Base-by-base conservation (phyloP, 1,140 invertebrate genomes). In the Copidosoma floridanum region DNA sequence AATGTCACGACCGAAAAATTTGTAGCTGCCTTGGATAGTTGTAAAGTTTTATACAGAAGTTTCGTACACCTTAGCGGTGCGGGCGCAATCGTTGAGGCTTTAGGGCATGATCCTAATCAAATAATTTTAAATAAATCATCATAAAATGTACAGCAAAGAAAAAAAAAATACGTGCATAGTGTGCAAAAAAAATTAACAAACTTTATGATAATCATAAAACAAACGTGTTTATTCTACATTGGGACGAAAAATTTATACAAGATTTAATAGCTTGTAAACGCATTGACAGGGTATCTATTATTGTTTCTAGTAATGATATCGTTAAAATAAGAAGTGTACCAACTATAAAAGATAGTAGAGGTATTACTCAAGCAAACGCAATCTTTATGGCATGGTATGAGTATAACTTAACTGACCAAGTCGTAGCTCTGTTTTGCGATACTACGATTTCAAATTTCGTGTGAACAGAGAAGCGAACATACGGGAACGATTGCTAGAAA, bases 341-440 rank as follows among this genome's bases (percentile, higher is more conserved):
- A 41, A 41, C 57, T 59, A 51, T 69, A 26, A 29, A 60, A 29
- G 58, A 63, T 55, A 53, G 56, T 7, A 70, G 54, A 60, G 63
- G 63, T 52, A 16, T 51, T 41, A 57, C 57, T 26, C 60, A 64
- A 63, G 66, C 64, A 35, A 43, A 64, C 35, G 55, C 57, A 29
- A 55, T 64, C 23, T 55, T 56, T 40, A 51, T 57, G 41, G 48
- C 24, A 29, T 38, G 66, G 21, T 38, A 52, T 41, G 62, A 67
- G 38, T 72, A 64, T 66, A 62, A 65, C 54, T 64, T 71, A 48
- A 46, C 37, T 29, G 61, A 69, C 52, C 57, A 41, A 41, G 46
- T 43, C 66, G 69, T n/a, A 66, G 69, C 68, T 48, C 59, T 76
- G 38, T 73, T 69, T 57, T 75, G 69, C 57, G 70, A 76, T 52